A percentile compares a stretch with the other conserved stretches of the same genome.
phyloP scores from a whole-genome alignment of 2,113 vertebrate species.

The Nannospalax galili region DNA sequence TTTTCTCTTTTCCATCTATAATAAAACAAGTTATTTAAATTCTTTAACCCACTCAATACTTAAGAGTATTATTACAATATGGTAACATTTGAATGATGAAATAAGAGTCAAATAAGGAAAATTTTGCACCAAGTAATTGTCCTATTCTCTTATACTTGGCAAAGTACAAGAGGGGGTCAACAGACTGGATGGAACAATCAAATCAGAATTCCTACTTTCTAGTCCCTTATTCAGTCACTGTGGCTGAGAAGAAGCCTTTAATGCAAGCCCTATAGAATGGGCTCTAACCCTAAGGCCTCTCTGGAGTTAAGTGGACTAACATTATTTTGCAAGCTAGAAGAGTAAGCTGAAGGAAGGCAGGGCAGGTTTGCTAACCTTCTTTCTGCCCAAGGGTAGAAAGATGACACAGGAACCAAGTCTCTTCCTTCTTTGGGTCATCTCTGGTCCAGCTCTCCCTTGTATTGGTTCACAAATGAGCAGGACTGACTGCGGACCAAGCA shows the following conservation, averaged over 20 bases:
- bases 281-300: background rate
- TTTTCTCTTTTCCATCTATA: background rate
- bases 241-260: background rate
- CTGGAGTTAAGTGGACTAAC: background rate
- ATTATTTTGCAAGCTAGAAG: background rate
- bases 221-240: background rate
- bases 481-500: background rate
- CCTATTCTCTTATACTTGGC: background rate
- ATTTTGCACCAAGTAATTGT: background rate
- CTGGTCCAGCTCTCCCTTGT: background rate
- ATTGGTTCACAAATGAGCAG: background rate
- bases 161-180: background rate
- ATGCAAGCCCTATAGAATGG: background rate
- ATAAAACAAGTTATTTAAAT: conserved; percentile 40
- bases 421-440: background rate
- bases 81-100: background rate
- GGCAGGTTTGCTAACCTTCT: background rate
- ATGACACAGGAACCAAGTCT: background rate
- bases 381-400: background rate
- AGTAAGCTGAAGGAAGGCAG: background rate
- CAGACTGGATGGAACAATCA: background rate
- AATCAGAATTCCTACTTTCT: conserved; percentile 27
- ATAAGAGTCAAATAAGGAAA: conserved; percentile 14
- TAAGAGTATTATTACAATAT: background rate
- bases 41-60: conserved; percentile 1